These are phyloP conservation scores for Hycleus cichorii DNA, from an alignment of 1,140 invertebrate species.

Conservation along the genomic window DNA sequence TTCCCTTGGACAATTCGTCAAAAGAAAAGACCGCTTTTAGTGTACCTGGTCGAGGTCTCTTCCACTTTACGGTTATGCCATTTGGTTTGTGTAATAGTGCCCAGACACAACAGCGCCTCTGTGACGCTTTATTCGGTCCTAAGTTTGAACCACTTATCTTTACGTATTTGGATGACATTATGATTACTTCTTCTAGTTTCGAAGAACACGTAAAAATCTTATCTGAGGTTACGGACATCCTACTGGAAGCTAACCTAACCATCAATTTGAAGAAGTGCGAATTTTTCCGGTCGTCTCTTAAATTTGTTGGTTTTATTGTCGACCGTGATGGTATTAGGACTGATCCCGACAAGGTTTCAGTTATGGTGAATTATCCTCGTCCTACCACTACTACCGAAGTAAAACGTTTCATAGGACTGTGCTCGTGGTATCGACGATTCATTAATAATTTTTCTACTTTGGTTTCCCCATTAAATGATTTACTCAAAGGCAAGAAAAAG, in stretches of 20 bases:
- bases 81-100: slow-evolving; percentile 38
- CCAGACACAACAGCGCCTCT: slow-evolving; percentile 38
- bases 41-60: slow-evolving; percentile 34
- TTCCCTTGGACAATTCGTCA: slow-evolving; percentile 25
- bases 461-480: background rate
- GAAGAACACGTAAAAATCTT: slow-evolving; percentile 32
- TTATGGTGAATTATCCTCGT: slow-evolving; percentile 20
- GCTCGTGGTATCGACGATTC: slow-evolving; percentile 22
- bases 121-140: slow-evolving; percentile 36
- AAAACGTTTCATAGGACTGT: slow-evolving; percentile 25
- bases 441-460: background rate
- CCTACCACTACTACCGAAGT: slow-evolving; percentile 24
- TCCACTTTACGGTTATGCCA: slow-evolving; percentile 36
- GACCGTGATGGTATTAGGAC: slow-evolving; percentile 27
- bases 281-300: slow-evolving; percentile 21
- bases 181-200: slow-evolving; percentile 34
- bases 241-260: background rate
- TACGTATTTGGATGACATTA: slow-evolving; percentile 36
- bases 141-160: slow-evolving; percentile 31
- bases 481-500: slow-evolving; percentile 23
- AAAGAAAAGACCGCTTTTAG: slow-evolving; percentile 39
- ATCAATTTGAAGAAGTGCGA: slow-evolving; percentile 9
- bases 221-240: too few species aligned
- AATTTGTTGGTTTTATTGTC: slow-evolving; percentile 37
- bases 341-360: slow-evolving; percentile 29